phyloP scores from a whole-genome alignment of 2,797 vertebrate genomes.

The Malacoraja senta region DNA sequence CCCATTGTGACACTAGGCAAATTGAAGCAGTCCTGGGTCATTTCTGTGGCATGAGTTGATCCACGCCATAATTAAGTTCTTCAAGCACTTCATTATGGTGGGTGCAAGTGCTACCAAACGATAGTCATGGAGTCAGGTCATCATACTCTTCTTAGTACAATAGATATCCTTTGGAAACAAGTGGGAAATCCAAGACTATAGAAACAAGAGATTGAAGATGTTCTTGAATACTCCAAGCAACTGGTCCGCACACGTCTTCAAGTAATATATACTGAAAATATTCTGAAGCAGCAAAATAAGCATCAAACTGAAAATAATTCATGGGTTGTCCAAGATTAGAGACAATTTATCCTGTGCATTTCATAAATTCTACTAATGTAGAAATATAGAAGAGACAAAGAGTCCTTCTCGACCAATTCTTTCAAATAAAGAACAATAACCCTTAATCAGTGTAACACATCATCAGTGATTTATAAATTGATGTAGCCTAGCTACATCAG shows the following conservation, averaged over 20 bases:
- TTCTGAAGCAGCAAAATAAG: background rate
- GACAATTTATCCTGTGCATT: background rate
- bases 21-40: too few relatives aligned
- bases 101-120: too few relatives aligned
- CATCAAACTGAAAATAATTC: background rate
- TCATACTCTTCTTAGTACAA: too few relatives aligned
- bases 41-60: too few relatives aligned
- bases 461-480: background rate
- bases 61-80: too few relatives aligned
- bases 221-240: too few relatives aligned
- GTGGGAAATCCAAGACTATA: too few relatives aligned
- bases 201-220: too few relatives aligned
- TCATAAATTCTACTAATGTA: background rate
- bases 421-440: background rate
- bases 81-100: too few relatives aligned
- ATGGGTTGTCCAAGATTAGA: background rate
- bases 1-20: too few relatives aligned
- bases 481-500: background rate
- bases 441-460: background rate
- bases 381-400: background rate
- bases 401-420: background rate
- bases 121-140: too few relatives aligned
- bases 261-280: background rate
- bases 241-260: background rate
- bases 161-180: too few relatives aligned